Base-by-base conservation (phyloP, 1,140 invertebrate species). In the Hyphantria cunea region DNA sequence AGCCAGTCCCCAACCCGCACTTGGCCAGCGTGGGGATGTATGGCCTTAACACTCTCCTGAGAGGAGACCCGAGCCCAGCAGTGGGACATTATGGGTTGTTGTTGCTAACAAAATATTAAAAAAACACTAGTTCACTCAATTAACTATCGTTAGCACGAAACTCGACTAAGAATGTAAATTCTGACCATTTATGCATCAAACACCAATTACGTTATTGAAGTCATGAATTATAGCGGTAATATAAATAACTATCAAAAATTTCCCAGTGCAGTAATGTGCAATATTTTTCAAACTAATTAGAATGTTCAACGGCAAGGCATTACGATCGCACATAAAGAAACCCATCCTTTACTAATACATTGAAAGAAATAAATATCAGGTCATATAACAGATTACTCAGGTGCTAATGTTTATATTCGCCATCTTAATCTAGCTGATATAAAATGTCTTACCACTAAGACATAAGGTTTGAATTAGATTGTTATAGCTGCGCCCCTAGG, bases 311-410 rank as follows among this genome's bases (percentile, higher is more conserved):
- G 10, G 41, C 31, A 41, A 34, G 45, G 33, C 48, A 49, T 39
- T 48, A 39, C 45, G 44, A 15, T n/a, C 45, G 34, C 48, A 49
- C 55, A 49, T 48, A 58, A 49, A 58, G 45, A 48, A 49, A 44
- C 37, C 15, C 54, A 17, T 15, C 12, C 44, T 37, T 32, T 32
- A 48, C 44, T 58, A 58, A 58, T 49, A 48, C 55, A 58, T 58
- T 58, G 55, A 17, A 48, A 58, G 55, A 58, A 58, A 58, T 58
- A 58, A 58, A 58, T 58, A 58, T 58, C 55, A 58, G 55, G 45
- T 32, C 53, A 39, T 58, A 58, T 58, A 58, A 58, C 55, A 58
- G 55, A 64, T 64, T 65, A 65, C 58, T 65, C 55, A 60, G 64
- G 55, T 59, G 54, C 51, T 65, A 65, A 51, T 51, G 59, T 59